A percentile compares a stretch with the other conserved stretches of the same genome.
Conservation (phyloP, 1,140 invertebrate species). For the Ctenoplectra terminalis region DNA sequence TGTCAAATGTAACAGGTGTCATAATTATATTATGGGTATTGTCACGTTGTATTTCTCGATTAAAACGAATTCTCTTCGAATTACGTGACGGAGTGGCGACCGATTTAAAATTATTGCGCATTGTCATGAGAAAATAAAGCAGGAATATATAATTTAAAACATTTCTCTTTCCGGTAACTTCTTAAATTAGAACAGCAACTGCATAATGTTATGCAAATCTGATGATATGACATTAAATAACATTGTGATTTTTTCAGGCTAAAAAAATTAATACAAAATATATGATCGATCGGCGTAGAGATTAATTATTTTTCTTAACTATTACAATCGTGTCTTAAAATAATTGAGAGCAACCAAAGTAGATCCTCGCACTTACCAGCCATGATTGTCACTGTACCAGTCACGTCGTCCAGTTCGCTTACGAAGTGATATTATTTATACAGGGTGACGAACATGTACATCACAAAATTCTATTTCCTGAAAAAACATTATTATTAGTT, state of each 20-base stretch:
- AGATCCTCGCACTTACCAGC: constrained; percentile 77
- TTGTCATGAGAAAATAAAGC: background rate
- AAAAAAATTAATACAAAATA: background rate
- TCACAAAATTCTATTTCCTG: background rate
- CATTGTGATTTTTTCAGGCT: no score
- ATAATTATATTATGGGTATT: background rate
- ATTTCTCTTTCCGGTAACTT: background rate
- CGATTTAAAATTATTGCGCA: background rate
- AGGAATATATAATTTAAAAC: background rate
- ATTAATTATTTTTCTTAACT: background rate
- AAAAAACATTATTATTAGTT: background rate
- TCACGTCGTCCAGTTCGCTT: constrained; percentile 77
- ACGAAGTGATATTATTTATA: constrained; percentile 40
- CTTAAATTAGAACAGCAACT: background rate
- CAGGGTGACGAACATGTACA: constrained; percentile 25
- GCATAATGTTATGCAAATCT: constrained; percentile 16
- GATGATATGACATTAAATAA: background rate
- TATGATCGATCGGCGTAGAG: background rate
- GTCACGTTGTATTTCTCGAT: background rate
- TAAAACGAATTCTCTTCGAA: background rate
- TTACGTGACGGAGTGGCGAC: no score
- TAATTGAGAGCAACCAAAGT: constrained; percentile 29
- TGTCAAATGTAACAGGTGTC: constrained; percentile 57
- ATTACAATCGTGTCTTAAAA: constrained; percentile 10
- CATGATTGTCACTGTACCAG: constrained; percentile 79